Evolutionary conservation across 1,140 invertebrate species (phyloP).

Genomic region (Asobara japonica): DNA sequence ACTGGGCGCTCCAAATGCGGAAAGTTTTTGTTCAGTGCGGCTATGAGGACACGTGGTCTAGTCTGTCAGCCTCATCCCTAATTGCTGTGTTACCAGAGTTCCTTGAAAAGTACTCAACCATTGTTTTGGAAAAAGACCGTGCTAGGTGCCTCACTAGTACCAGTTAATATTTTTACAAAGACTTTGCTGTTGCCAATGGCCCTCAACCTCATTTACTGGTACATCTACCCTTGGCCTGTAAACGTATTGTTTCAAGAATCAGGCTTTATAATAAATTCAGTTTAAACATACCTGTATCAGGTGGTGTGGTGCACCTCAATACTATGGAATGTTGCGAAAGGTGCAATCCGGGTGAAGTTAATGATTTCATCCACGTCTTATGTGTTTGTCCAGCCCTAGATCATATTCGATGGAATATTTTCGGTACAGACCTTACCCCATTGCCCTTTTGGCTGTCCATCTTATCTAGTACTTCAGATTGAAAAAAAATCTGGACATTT

Average conservation of each 20-base stretch:
- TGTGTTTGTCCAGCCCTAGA: too few species aligned
- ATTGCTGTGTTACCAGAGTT: not conserved
- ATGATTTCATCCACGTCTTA: too few species aligned
- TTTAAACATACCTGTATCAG: not conserved
- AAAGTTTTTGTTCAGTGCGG: not conserved
- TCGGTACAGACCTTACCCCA: too few species aligned
- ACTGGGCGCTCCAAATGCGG: not conserved
- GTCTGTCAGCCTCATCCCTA: not conserved
- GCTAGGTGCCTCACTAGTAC: not conserved
- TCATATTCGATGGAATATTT: too few species aligned
- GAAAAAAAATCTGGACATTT: too few species aligned
- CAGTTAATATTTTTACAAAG: not conserved
- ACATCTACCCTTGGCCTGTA: not conserved
- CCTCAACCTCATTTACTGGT: not conserved
- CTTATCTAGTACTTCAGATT: too few species aligned
- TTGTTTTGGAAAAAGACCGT: not conserved
- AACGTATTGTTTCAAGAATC: not conserved
- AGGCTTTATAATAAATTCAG: not conserved
- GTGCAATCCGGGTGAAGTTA: too few species aligned
- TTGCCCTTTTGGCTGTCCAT: too few species aligned
- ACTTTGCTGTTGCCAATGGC: not conserved
- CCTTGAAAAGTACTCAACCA: not conserved
- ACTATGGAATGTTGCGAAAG: too few species aligned
- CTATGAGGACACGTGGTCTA: not conserved
- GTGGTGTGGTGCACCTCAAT: too few species aligned